Base-by-base conservation (phyloP, 2,797 vertebrate genomes). In the Eupleurogrammus muticus region DNA sequence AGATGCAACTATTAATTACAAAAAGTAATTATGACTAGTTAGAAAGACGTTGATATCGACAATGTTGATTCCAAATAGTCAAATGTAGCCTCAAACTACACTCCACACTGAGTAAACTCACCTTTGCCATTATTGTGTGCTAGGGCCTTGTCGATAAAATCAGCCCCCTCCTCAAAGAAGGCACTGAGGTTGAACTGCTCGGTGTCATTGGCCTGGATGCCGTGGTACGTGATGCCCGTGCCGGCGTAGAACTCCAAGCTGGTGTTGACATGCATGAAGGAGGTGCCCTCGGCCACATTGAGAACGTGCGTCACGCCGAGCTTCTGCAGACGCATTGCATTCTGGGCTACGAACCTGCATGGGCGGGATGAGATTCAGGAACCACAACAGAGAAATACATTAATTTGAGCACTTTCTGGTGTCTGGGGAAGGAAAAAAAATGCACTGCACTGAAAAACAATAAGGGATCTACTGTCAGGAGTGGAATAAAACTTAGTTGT, bases 251-350 rank as follows among this genome's bases (percentile, higher is more conserved):
- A 99, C 62, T 95, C 97, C 16, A 92, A 92, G 5, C 89, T 96
- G 73, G 98, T 99, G 92, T 99, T 99, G 85, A 99, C 98, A 0
- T 99, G 98, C 98, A 99, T 99, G 90, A 99, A 99, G 62, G 97
- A 99, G 84, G 95, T 97, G 57, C 98, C 98, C 83, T 99, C 98
- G 0, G 98, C 98, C 10, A 96, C 94, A 17, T 99, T 99, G 70
- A 99, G 94, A 82, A 99, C 91, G 1, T 99, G 98, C 8, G 97
- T 99, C 90, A 99, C 97, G 9, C 97, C 97, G 16, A 98, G 91
- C 19, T 91, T 96, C 92, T 98, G 96, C 85, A 99, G 92, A 66
- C 93, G 96, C 91, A 92, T 92, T 11, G 96, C 91, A 88, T 98
- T 96, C 92, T 99, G 97, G 66, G 97, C 98, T 50, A 99, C 95